phyloP scores from a whole-genome alignment of 2,797 vertebrate genomes.

The Atherinosoma microstoma region DNA sequence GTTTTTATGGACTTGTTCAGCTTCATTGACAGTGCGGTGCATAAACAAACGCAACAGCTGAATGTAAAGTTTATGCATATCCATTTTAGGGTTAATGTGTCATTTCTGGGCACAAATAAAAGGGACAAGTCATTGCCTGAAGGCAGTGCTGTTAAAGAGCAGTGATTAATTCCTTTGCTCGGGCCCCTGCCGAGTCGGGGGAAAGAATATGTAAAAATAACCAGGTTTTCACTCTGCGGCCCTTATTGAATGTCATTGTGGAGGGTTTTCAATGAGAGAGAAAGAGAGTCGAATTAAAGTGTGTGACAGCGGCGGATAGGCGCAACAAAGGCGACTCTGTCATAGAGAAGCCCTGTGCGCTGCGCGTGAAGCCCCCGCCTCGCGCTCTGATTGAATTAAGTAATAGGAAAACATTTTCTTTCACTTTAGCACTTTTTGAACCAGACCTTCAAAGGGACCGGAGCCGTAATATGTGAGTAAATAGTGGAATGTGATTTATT shows the following conservation, averaged over 20 bases:
- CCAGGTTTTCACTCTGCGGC: slow-evolving; percentile 96
- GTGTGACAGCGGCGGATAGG: slow-evolving; percentile 99
- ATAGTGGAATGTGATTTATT: slow-evolving; percentile 56
- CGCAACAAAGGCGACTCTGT: slow-evolving; percentile 99
- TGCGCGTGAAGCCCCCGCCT: slow-evolving; percentile 96
- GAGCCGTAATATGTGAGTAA: slow-evolving; percentile 70
- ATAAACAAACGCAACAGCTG: slow-evolving; percentile 69
- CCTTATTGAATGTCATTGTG: slow-evolving; percentile 99
- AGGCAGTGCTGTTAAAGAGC: slow-evolving; percentile 93
- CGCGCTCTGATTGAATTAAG: slow-evolving; percentile 98
- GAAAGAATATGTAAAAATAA: slow-evolving; percentile 98
- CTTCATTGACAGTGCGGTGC: slow-evolving; percentile 38
- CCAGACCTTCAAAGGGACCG: slow-evolving; percentile 89
- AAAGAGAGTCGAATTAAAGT: slow-evolving; percentile 99
- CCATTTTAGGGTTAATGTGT: slow-evolving; percentile 83
- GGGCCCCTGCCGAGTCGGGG: slow-evolving; percentile 89
- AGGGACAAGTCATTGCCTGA: slow-evolving; percentile 82
- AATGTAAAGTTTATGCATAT: slow-evolving; percentile 80
- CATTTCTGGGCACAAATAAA: slow-evolving; percentile 81
- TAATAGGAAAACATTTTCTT: slow-evolving; percentile 99
- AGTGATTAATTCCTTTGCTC: slow-evolving; percentile 93
- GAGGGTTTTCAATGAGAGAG: slow-evolving; percentile 99
- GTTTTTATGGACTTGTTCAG: slow-evolving; percentile 40
- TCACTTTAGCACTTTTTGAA: slow-evolving; percentile 96
- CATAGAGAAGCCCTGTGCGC: slow-evolving; percentile 95